Evolutionary conservation across 2,888 invertebrate genomes (phyloP).

Genomic region (Anticlea derivata): DNA sequence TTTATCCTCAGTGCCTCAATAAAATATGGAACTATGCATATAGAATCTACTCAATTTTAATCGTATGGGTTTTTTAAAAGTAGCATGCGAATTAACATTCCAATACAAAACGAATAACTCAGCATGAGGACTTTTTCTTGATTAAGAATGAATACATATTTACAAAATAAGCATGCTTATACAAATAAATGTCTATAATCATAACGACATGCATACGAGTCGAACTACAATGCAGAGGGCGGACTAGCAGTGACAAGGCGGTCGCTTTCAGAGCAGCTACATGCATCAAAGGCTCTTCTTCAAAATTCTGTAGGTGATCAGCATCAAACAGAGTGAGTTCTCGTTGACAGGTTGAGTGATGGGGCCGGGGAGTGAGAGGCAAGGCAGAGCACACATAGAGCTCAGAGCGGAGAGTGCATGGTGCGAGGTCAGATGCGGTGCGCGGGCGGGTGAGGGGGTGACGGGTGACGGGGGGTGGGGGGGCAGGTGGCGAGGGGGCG

Average conservation of each 20-base stretch:
- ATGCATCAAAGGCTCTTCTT: slow-evolving; percentile 2
- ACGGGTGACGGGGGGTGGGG: slow-evolving; percentile 15
- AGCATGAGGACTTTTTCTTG: too few species aligned
- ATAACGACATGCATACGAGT: slow-evolving; percentile 36
- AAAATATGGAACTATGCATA: not conserved
- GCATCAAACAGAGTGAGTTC: slow-evolving; percentile 35
- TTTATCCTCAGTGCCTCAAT: too few species aligned
- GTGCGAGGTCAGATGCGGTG: slow-evolving; percentile 50
- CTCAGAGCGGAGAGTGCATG: slow-evolving; percentile 43
- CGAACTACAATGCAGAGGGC: slow-evolving; percentile 39
- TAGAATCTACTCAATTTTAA: too few species aligned
- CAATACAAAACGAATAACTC: not conserved
- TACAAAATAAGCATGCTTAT: not conserved
- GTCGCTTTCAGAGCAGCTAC: slow-evolving; percentile 3
- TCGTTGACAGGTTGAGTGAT: slow-evolving; percentile 30
- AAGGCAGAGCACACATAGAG: slow-evolving; percentile 30
- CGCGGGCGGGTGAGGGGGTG: slow-evolving; percentile 31
- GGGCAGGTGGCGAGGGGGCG: slow-evolving; percentile 29
- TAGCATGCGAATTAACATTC: slow-evolving; percentile 6
- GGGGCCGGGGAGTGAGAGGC: slow-evolving; percentile 3
- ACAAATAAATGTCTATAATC: not conserved
- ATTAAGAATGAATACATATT: too few species aligned
- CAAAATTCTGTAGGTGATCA: slow-evolving; percentile 10
- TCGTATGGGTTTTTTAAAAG: not conserved
- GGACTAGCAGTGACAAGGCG: slow-evolving; percentile 9